phyloP scores from a whole-genome alignment of 2,888 invertebrate genomes.

The Lomographa bimaculata region DNA sequence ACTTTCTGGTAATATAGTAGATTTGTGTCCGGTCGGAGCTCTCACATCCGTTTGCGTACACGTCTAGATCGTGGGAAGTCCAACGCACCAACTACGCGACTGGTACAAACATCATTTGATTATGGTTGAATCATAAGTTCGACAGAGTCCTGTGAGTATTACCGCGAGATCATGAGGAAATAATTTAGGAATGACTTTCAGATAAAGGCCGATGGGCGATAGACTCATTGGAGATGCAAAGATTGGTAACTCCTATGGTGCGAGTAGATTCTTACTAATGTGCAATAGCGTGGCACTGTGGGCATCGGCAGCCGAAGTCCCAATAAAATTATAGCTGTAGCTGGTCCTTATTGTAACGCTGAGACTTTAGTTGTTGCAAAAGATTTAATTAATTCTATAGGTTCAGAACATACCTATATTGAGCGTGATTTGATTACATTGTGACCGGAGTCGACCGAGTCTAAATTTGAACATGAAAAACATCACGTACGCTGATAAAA shows the following conservation, averaged over 20 bases:
- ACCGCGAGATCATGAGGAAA: no score
- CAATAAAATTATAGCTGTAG: constrained; percentile 71
- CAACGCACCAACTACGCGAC: no score
- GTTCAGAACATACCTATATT: constrained; percentile 63
- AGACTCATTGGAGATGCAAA: no score
- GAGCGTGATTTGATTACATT: constrained; percentile 20
- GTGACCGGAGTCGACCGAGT: not conserved
- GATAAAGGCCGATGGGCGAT: no score
- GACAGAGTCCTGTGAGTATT: no score
- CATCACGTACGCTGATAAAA: constrained; percentile 88
- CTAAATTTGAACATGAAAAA: constrained; percentile 85
- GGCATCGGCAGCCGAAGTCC: constrained; percentile 85
- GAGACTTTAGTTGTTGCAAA: constrained; percentile 70
- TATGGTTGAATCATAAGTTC: no score
- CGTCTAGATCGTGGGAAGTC: no score
- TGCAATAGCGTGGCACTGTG: constrained; percentile 96
- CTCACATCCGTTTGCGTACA: no score
- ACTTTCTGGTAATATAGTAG: no score
- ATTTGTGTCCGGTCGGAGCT: no score
- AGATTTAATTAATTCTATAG: constrained; percentile 65
- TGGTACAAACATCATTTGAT: no score
- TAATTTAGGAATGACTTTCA: no score
- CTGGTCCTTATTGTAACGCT: constrained; percentile 65
- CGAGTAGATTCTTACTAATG: constrained; percentile 88
- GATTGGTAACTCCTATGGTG: constrained; percentile 85